Conservation (phyloP, 2,888 invertebrate genomes). For the Marronus borbonicus region DNA sequence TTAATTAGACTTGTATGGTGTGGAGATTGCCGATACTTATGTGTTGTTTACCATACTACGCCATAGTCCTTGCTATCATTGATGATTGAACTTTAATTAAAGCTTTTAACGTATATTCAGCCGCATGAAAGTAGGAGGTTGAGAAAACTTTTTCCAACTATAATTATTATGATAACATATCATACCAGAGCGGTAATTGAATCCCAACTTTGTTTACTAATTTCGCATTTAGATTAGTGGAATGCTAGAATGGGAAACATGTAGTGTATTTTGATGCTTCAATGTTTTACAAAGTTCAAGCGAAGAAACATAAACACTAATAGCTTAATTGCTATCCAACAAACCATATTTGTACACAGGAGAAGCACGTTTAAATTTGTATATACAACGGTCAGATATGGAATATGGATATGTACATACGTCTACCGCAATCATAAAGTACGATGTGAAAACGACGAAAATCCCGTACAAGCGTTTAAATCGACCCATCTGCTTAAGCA, state of each 20-base stretch:
- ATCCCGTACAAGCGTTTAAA: constrained; percentile 2
- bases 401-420: background rate
- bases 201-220: background rate
- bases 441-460: constrained; percentile 8
- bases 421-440: background rate
- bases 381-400: background rate
- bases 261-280: no score
- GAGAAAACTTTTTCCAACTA: background rate
- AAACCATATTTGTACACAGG: no score
- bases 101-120: background rate
- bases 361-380: no score
- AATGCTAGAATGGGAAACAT: no score
- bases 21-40: no score
- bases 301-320: no score
- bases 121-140: background rate
- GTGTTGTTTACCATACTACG: no score
- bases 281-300: no score
- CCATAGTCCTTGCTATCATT: no score
- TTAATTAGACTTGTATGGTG: no score
- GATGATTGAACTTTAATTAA: background rate
- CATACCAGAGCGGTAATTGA: background rate
- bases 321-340: no score
- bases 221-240: no score
- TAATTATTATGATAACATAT: background rate
- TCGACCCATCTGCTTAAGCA: constrained; percentile 21